Conservation (phyloP, 2,797 vertebrate species). For the Arremon aurantiirostris region DNA sequence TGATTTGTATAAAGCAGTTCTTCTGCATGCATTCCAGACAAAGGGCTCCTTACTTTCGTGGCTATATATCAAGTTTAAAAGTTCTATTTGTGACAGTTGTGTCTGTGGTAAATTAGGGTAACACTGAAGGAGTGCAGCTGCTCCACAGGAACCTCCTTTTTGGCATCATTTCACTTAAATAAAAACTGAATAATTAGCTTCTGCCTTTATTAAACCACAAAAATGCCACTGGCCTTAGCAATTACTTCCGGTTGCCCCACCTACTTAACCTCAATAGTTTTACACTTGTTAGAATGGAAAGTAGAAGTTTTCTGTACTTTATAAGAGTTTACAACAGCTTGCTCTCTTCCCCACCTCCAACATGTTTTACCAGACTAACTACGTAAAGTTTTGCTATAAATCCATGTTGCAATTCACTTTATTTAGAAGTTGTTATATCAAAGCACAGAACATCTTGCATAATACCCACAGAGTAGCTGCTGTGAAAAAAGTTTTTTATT, state of each 20-base stretch:
- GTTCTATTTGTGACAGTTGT: conserved; percentile 83
- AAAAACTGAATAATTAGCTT: conserved; percentile 80
- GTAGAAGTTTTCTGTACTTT: conserved; percentile 45
- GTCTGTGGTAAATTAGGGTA: conserved; percentile 83
- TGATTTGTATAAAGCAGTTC: conserved; percentile 92
- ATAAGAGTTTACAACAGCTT: conserved; percentile 37
- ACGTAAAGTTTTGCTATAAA: conserved; percentile 4
- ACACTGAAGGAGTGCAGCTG: conserved; percentile 80
- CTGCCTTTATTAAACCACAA: conserved; percentile 83
- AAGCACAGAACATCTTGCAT: conserved; percentile 7
- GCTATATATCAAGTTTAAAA: conserved; percentile 79
- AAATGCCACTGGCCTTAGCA: conserved; percentile 83
- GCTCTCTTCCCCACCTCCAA: background rate
- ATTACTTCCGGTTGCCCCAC: conserved; percentile 90
- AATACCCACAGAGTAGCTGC: background rate
- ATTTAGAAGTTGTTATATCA: background rate
- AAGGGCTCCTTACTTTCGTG: conserved; percentile 81
- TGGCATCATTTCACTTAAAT: conserved; percentile 80
- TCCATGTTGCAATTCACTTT: background rate
- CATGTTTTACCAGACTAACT: conserved; percentile 12
- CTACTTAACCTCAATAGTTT: conserved; percentile 89
- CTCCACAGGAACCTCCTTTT: conserved; percentile 77
- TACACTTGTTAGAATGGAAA: conserved; percentile 77
- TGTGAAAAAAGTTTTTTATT: conserved; percentile 6
- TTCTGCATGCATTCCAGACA: conserved; percentile 86